Conservation (phyloP, 1,140 invertebrate genomes). For the Pseudobourletiella spinata region DNA sequence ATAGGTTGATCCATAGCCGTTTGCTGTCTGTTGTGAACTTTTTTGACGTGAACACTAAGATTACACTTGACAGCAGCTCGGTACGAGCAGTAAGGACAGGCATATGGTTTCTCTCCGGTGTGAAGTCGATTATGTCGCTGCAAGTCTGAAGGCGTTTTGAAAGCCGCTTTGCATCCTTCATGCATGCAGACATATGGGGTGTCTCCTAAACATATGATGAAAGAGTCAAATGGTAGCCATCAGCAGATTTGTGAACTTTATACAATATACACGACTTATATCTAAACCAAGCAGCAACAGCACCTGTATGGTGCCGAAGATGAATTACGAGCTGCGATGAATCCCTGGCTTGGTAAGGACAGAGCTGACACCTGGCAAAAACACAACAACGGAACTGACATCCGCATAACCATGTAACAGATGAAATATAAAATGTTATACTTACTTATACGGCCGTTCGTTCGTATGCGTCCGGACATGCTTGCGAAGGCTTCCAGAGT, state of each 20-base stretch:
- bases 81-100: conserved; percentile 41
- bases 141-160: conserved; percentile 45
- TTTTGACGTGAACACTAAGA: conserved; percentile 23
- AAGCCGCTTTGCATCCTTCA: conserved; percentile 40
- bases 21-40: conserved; percentile 6
- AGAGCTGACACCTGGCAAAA: conserved; percentile 43
- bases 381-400: conserved; percentile 3
- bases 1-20: not conserved
- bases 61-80: conserved; percentile 38
- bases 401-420: no score
- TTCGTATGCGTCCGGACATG: conserved; percentile 38
- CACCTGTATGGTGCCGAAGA: conserved; percentile 44
- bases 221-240: not conserved
- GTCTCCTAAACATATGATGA: conserved; percentile 39
- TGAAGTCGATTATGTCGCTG: conserved; percentile 41
- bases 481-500: conserved; percentile 36
- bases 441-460: conserved; percentile 42
- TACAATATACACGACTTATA: no score
- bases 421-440: no score
- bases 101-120: conserved; percentile 41
- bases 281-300: no score
- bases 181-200: conserved; percentile 42
- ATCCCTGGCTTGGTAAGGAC: conserved; percentile 43
- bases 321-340: conserved; percentile 45
- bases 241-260: no score